phyloP scores from a whole-genome alignment of 1,140 invertebrate species.

The Lucilia cuprina region DNA sequence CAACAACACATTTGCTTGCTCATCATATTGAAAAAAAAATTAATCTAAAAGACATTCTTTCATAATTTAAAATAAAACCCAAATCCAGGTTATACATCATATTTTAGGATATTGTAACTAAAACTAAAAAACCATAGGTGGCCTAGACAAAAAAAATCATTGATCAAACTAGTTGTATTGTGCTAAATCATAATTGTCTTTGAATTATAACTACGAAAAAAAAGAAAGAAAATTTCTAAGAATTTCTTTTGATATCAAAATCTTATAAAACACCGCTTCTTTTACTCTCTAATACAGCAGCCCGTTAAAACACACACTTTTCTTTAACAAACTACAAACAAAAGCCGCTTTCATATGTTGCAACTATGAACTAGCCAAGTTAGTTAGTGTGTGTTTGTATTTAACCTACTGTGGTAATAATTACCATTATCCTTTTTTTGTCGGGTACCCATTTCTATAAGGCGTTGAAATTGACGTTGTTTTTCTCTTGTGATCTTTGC shows the following conservation, averaged over 20 bases:
- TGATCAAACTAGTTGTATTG: not conserved
- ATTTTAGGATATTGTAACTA: too few relatives aligned
- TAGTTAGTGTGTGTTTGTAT: not conserved
- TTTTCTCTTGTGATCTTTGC: not conserved
- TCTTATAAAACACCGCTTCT: not conserved
- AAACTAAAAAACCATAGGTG: not conserved
- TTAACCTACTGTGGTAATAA: not conserved
- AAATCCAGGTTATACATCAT: too few relatives aligned
- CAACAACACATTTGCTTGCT: not conserved
- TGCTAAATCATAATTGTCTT: not conserved
- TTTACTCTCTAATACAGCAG: not conserved
- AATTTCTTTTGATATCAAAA: not conserved
- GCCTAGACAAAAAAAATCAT: not conserved
- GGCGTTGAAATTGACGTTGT: slow-evolving; percentile 20
- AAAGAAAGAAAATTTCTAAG: not conserved
- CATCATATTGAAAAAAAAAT: not conserved
- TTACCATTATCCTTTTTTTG: not conserved
- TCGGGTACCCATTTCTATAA: not conserved
- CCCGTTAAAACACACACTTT: not conserved
- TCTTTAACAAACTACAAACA: not conserved
- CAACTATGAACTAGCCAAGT: not conserved
- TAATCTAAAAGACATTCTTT: too few relatives aligned
- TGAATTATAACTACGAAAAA: too few relatives aligned
- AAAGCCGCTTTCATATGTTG: not conserved
- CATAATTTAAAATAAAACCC: too few relatives aligned